These are phyloP conservation scores for Heteromormyrus szaboi DNA, from an alignment of 2,797 vertebrate species.

Conservation along the genomic window DNA sequence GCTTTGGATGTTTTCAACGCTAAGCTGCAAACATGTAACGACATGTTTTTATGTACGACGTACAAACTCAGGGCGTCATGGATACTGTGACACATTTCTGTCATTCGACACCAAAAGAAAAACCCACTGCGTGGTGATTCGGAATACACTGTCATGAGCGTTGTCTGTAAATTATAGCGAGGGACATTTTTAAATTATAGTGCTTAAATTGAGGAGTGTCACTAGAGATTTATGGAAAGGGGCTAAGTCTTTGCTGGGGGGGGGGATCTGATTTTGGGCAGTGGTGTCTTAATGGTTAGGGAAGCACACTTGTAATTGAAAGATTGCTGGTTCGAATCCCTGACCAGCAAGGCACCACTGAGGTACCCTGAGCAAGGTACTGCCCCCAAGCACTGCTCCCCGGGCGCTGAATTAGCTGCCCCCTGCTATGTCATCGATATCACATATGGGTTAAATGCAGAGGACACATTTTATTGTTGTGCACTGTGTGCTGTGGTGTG, in stretches of 20 bases:
- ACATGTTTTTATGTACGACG: background rate
- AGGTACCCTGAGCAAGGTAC: no score
- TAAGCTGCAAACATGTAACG: background rate
- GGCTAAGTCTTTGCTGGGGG: background rate
- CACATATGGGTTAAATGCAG: no score
- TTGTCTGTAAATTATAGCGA: background rate
- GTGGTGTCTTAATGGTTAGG: no score
- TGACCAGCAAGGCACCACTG: no score
- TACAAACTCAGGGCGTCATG: background rate
- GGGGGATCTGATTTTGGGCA: background rate
- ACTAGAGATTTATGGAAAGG: background rate
- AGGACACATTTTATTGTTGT: no score
- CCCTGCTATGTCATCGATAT: no score
- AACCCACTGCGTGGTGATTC: background rate
- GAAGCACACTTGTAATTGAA: no score
- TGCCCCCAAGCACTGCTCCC: no score
- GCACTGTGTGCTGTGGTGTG: no score
- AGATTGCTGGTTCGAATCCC: no score
- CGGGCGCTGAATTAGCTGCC: no score
- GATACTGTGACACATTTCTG: background rate
- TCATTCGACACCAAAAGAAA: background rate
- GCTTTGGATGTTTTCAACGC: background rate
- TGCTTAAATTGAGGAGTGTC: background rate
- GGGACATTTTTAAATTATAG: background rate
- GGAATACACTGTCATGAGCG: background rate